phyloP scores from a whole-genome alignment of 2,888 invertebrate species.

The Branchellion lobata region DNA sequence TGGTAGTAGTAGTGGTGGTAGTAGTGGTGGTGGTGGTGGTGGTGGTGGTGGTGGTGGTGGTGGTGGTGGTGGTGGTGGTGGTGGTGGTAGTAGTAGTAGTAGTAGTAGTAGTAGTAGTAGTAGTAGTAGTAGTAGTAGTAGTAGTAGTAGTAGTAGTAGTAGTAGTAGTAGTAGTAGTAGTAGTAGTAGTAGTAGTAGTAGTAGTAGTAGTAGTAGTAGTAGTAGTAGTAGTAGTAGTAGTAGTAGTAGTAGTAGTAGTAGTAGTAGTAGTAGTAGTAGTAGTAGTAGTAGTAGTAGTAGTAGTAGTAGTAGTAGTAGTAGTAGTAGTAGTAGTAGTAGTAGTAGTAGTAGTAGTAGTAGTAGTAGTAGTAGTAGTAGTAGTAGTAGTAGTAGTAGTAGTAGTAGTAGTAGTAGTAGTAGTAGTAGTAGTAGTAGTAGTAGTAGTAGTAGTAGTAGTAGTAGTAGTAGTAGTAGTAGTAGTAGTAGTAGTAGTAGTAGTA shows the following conservation, averaged over 20 bases:
- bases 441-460: conserved; percentile 1
- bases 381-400: background rate
- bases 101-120: conserved; percentile 7
- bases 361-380: background rate
- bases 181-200: background rate
- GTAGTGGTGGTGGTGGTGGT: no score
- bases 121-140: conserved; percentile 7
- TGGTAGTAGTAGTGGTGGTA: background rate
- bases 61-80: no score
- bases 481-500: conserved; percentile 7
- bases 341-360: background rate
- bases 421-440: no score
- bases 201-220: background rate
- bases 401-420: conserved; percentile 7
- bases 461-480: conserved; percentile 7
- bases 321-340: background rate
- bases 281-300: background rate
- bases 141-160: conserved; percentile 1
- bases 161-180: background rate
- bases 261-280: background rate
- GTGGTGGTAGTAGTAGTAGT: background rate
- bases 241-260: background rate
- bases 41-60: no score
- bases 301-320: background rate
- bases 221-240: background rate